A percentile compares a stretch with the other conserved stretches of the same genome.
These are phyloP conservation scores for Solenodon paradoxus DNA, from an alignment of 2,113 vertebrate species.

Conservation along the genomic window DNA sequence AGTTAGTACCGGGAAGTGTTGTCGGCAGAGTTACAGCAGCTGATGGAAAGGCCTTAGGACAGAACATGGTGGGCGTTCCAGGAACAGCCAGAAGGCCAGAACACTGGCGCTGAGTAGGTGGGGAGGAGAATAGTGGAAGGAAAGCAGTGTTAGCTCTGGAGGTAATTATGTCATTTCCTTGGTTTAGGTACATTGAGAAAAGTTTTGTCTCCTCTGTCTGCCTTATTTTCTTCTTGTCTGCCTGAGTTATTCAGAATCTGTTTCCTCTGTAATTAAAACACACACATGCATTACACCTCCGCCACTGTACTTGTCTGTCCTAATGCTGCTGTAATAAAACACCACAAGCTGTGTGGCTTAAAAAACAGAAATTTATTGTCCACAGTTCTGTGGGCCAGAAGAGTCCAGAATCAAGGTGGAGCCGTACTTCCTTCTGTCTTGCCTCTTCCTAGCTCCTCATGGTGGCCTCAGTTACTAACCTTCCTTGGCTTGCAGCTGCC, in stretches of 20 bases:
- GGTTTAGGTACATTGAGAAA: not conserved
- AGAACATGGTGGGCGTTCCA: fast-evolving
- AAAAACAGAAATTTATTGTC: not conserved
- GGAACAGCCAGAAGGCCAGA: not conserved
- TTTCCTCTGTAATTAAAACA: not conserved
- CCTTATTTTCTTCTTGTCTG: not conserved
- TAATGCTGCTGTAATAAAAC: not conserved
- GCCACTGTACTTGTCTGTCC: not conserved
- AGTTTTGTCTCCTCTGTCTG: not conserved
- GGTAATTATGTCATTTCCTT: not conserved
- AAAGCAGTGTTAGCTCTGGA: not conserved
- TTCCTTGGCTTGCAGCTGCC: not conserved
- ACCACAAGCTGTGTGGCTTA: not conserved
- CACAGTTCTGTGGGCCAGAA: not conserved
- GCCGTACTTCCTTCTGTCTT: not conserved
- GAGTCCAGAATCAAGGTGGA: not conserved
- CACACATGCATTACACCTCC: not conserved
- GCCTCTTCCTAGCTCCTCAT: not conserved
- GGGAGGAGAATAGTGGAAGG: not conserved
- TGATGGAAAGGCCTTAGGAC: not conserved
- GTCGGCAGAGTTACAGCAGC: not conserved
- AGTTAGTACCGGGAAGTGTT: not conserved
- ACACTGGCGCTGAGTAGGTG: not conserved
- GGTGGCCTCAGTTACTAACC: not conserved
- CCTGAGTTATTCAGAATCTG: not conserved